A percentile compares a stretch with the other conserved stretches of the same genome.
phyloP scores from a whole-genome alignment of 35 echinoderm and acorn worm species.

The Acanthaster planci region DNA sequence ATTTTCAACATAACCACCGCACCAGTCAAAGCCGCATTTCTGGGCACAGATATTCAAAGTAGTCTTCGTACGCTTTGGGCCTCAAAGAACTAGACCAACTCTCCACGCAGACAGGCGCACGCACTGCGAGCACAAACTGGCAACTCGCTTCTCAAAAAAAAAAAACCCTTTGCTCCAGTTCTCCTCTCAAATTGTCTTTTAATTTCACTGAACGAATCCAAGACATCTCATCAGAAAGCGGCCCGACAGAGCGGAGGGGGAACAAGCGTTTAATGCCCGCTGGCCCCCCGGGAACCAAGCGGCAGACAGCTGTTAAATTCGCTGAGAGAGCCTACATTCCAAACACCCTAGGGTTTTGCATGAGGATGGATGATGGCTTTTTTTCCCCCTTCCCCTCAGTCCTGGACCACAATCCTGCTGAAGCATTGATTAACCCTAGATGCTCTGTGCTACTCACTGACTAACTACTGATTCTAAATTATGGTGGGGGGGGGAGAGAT shows the following conservation, averaged over 20 bases:
- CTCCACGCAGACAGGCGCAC: too few relatives aligned
- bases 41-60: too few relatives aligned
- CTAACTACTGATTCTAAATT: neutral
- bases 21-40: too few relatives aligned
- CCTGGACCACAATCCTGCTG: neutral
- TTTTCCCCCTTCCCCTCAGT: neutral
- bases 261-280: constrained; percentile 11
- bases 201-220: too few relatives aligned
- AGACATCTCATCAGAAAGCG: neutral
- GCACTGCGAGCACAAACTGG: too few relatives aligned
- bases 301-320: constrained; percentile 6
- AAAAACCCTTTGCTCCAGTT: too few relatives aligned
- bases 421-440: neutral
- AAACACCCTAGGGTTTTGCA: neutral
- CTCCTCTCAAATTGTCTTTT: too few relatives aligned
- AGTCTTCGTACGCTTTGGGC: too few relatives aligned
- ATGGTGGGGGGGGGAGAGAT: neutral
- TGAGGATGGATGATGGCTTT: neutral
- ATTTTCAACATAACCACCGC: too few relatives aligned
- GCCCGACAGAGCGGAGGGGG: neutral
- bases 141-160: too few relatives aligned
- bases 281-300: neutral
- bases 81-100: too few relatives aligned
- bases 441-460: neutral
- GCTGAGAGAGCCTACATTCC: constrained; percentile 3